phyloP scores from a whole-genome alignment of 2,888 invertebrate genomes.

The Griposia aprilina region DNA sequence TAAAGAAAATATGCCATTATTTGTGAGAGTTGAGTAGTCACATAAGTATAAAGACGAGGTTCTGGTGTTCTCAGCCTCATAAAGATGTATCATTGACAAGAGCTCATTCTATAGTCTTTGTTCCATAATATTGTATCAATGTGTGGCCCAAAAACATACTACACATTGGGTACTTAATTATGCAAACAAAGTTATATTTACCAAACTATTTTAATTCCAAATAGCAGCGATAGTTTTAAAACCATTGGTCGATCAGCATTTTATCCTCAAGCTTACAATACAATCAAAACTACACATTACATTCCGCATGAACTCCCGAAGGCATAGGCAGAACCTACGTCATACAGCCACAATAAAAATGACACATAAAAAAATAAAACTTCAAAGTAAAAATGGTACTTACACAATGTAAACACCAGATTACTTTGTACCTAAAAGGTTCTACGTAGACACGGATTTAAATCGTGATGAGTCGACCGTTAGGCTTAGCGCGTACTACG shows the following conservation, averaged over 20 bases:
- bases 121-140: not conserved
- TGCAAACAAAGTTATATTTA: not conserved
- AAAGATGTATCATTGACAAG: not conserved
- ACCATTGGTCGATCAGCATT: too few species aligned
- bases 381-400: not conserved
- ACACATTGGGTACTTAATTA: not conserved
- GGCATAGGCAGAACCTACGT: not conserved
- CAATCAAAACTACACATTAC: not conserved
- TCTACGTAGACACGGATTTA: constrained; percentile 63
- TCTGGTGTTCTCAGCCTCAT: too few species aligned
- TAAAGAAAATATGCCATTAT: not conserved
- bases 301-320: not conserved
- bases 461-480: constrained; percentile 71
- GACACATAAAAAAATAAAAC: not conserved
- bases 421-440: constrained; percentile 49
- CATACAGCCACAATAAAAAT: not conserved
- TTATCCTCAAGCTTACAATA: not conserved
- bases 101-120: not conserved
- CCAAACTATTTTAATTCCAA: not conserved
- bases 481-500: constrained; percentile 14
- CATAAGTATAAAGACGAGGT: not conserved
- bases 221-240: too few species aligned
- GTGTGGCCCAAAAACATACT: not conserved
- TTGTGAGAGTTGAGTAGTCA: not conserved
- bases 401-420: constrained; percentile 33